Evolutionary conservation across 2,113 vertebrate species (phyloP), one percentile per base, ranked within the genome.

Genomic region (Lophochroa leadbeateri): DNA sequence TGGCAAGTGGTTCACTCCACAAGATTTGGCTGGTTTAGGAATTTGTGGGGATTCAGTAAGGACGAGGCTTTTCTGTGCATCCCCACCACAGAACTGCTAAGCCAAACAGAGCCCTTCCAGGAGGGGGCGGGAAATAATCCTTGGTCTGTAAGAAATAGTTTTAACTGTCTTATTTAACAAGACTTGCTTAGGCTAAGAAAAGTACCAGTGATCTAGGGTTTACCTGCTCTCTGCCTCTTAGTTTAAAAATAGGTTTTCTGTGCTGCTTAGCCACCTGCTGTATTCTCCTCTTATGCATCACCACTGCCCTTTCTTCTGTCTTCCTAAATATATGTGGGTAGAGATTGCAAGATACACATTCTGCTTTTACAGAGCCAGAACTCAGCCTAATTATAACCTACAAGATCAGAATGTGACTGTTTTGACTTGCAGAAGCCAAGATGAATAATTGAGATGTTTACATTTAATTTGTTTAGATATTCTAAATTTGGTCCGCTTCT

Each of bases 221-320:
- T 94, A 96, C 91, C 91, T 95, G 35, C 93, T 81, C 91, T 72
- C 86, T 94, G 83, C 86, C 83, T 94, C 57, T 58, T 67, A 35
- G 65, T 89, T 95, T 95, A 96, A 96, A 96, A 94, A 94, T 95
- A 94, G 65, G 14, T 39, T 94, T 95, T 81, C 74, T 72, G 55
- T 90, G 86, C 71, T 88, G 72, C 86, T 88, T 58, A 88, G 68
- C 83, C 94, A 94, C 96, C 92, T 95, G 94, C 92, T 92, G 20
- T 91, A 69, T 82, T 84, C 86, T 92, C 80, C 72, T 90, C 61
- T 85, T 55, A 43, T 33, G 74, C 77, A 86, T 84, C 95, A 78
- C 60, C 72, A 52, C 89, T 97, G 94, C 83, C 91, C 95, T 91
- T 95, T 95, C 95, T 94, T 63, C 89, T 96, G 95, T 31, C 81